phyloP scores from a whole-genome alignment of 1,140 invertebrate species.

The Bombus cullumanus region DNA sequence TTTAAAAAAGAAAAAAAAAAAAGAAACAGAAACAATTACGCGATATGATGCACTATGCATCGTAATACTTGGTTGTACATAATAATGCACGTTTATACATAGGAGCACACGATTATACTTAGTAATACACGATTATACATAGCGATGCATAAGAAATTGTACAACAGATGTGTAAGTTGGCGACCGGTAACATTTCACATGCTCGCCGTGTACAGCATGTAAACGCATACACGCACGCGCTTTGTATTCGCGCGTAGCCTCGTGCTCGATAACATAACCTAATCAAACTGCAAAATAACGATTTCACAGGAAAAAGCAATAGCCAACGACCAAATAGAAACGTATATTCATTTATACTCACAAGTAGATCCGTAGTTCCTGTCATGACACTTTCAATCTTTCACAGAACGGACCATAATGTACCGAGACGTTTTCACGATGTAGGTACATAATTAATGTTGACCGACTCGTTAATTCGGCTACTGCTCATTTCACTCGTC shows the following conservation, averaged over 20 bases:
- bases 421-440: not conserved
- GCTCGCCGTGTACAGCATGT: not conserved
- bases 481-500: not conserved
- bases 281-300: not conserved
- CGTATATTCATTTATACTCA: slow-evolving; percentile 34
- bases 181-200: not conserved
- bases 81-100: no score
- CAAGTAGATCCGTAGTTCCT: slow-evolving; percentile 46
- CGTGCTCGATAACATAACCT: slow-evolving; percentile 52
- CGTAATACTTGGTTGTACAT: no score
- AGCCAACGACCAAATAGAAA: not conserved
- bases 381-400: slow-evolving; percentile 41
- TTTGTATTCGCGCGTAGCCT: not conserved
- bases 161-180: not conserved
- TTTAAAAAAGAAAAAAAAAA: no score
- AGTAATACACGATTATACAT: no score
- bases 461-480: not conserved
- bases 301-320: not conserved
- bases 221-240: not conserved
- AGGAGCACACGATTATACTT: no score
- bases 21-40: no score
- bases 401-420: not conserved
- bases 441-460: not conserved
- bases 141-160: not conserved
- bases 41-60: no score